phyloP scores from a whole-genome alignment of 2,797 vertebrate genomes.

The Acestrorhynchus altus region DNA sequence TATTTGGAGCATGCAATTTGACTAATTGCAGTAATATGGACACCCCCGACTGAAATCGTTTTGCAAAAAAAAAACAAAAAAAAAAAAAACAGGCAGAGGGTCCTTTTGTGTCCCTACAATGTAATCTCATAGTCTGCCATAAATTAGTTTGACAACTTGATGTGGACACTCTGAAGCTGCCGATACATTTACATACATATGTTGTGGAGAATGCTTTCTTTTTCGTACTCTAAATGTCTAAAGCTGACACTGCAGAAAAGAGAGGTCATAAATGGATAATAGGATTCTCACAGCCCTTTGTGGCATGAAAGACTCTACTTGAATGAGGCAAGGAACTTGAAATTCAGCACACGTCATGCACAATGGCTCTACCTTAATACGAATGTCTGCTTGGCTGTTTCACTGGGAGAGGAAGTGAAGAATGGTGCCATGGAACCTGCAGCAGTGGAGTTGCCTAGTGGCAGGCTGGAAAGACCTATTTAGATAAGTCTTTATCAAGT shows the following conservation, averaged over 20 bases:
- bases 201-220: constrained; percentile 31
- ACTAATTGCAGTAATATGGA: background rate
- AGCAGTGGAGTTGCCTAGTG: constrained; percentile 25
- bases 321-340: constrained; percentile 25
- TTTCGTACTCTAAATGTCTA: constrained; percentile 20
- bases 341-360: constrained; percentile 13
- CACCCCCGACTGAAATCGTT: background rate
- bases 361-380: constrained; percentile 35
- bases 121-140: background rate
- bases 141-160: constrained; percentile 12
- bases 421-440: constrained; percentile 1
- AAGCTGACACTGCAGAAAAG: constrained; percentile 48
- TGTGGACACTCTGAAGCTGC: background rate
- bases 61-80: background rate
- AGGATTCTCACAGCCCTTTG: constrained; percentile 31
- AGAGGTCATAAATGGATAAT: constrained; percentile 48
- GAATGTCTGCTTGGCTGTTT: constrained; percentile 32
- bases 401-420: constrained; percentile 22
- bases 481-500: constrained; percentile 32
- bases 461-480: constrained; percentile 24
- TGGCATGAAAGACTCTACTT: constrained; percentile 34
- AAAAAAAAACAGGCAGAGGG: background rate
- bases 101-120: background rate
- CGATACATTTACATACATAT: constrained; percentile 34
- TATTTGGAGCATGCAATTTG: constrained; percentile 1